A percentile compares a stretch with the other conserved stretches of the same genome.
Evolutionary conservation across 64 coral and sea anemone species (phyloP).

Genomic region (Montipora cactus): DNA sequence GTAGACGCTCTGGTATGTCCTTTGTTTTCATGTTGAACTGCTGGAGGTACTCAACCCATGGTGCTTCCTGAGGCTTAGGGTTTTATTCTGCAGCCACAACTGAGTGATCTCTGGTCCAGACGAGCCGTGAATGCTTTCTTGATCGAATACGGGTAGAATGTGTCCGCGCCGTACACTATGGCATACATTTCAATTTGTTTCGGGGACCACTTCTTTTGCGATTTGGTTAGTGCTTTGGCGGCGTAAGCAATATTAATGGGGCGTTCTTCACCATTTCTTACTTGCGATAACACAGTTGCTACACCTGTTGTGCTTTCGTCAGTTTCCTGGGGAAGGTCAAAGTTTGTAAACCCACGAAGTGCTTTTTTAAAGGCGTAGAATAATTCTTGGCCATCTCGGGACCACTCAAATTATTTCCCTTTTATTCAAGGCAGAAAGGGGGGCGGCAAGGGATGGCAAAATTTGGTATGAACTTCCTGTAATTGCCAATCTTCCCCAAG

Average conservation of each 20-base stretch:
- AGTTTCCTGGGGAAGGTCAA: constrained; percentile 2
- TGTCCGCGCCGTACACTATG: not conserved
- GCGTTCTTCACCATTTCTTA: constrained; percentile 17
- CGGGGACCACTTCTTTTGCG: constrained; percentile 26
- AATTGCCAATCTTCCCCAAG: no score
- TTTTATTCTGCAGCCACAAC: constrained; percentile 50
- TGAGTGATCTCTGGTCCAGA: constrained; percentile 50
- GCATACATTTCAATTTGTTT: constrained; percentile 64
- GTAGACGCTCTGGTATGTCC: constrained; percentile 17
- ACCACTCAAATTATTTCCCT: not conserved
- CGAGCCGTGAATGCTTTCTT: constrained; percentile 40
- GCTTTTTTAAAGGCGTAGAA: not conserved
- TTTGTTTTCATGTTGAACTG: constrained; percentile 71
- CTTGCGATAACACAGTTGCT: not conserved
- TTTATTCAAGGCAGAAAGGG: no score
- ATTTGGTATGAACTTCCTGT: no score
- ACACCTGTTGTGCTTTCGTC: not conserved
- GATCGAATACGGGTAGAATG: constrained; percentile 60
- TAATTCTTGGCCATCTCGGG: no score
- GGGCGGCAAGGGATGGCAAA: not conserved
- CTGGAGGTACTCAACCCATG: constrained; percentile 60
- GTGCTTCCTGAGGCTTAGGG: constrained; percentile 56
- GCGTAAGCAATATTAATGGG: not conserved
- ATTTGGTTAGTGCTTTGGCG: constrained; percentile 8
- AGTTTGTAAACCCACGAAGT: not conserved